phyloP scores from a whole-genome alignment of 2,113 vertebrate genomes.

The Burhinus oedicnemus region DNA sequence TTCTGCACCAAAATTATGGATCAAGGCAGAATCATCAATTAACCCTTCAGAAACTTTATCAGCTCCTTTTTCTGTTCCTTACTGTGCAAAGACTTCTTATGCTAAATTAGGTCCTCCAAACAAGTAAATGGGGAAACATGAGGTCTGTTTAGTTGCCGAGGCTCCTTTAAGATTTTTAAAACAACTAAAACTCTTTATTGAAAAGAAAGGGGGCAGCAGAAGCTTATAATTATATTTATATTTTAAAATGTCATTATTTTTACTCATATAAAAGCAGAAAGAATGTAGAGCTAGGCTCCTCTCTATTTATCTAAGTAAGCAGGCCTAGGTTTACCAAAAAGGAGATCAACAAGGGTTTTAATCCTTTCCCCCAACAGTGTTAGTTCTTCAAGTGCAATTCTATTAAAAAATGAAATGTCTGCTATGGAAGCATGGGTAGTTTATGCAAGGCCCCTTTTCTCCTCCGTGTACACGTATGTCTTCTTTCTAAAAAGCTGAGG shows the following conservation, averaged over 20 bases:
- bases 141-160: background rate
- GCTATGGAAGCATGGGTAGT: background rate
- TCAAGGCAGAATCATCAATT: background rate
- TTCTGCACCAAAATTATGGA: background rate
- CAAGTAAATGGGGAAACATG: background rate
- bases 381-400: background rate
- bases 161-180: background rate
- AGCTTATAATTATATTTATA: background rate
- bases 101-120: background rate
- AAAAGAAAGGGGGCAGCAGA: background rate
- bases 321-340: background rate
- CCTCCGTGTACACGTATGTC: background rate
- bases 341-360: background rate
- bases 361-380: background rate
- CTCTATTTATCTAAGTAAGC: background rate
- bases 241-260: background rate
- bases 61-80: background rate
- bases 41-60: background rate
- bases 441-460: background rate
- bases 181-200: background rate
- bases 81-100: background rate
- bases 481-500: background rate
- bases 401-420: background rate
- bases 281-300: background rate
- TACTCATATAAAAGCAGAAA: background rate